These are phyloP conservation scores for Spondyliosoma cantharus DNA, from an alignment of 2,797 vertebrate genomes.

Conservation along the genomic window DNA sequence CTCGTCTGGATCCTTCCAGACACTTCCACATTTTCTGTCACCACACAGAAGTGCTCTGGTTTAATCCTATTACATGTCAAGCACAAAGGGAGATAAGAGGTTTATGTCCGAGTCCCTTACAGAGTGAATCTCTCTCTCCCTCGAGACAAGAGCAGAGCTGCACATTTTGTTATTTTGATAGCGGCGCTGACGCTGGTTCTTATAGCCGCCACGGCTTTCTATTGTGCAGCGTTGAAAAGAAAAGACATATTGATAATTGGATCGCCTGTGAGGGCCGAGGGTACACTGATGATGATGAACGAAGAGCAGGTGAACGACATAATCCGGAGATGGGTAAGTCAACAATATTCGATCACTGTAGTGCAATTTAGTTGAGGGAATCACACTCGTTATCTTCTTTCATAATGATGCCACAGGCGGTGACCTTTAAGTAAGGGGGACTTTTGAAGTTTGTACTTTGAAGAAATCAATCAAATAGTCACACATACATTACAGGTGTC, in stretches of 20 bases:
- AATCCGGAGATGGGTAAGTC: conserved; percentile 94
- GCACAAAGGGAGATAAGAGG: conserved; percentile 83
- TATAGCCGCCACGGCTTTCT: conserved; percentile 8
- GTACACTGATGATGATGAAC: conserved; percentile 82
- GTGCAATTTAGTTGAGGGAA: conserved; percentile 15
- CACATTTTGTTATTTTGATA: conserved; percentile 40
- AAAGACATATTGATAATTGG: conserved; percentile 54
- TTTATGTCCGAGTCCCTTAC: conserved; percentile 73
- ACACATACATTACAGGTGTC: background rate
- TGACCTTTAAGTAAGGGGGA: background rate
- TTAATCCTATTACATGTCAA: conserved; percentile 86
- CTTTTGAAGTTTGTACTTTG: background rate
- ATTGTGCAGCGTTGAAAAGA: conserved; percentile 34
- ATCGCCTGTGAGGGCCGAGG: conserved; percentile 48
- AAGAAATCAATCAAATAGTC: conserved; percentile 11
- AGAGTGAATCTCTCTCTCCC: conserved; percentile 54
- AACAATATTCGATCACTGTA: conserved; percentile 13
- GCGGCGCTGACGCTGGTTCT: conserved; percentile 30
- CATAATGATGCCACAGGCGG: background rate
- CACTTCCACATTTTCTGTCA: conserved; percentile 47
- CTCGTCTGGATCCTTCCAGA: conserved; percentile 65
- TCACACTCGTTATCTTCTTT: background rate
- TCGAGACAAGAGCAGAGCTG: conserved; percentile 32
- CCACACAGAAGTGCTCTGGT: conserved; percentile 64
- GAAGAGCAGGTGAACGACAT: conserved; percentile 87